Conservation (phyloP, 37 sponge, comb jelly and placozoan species). For the Crambe crambe region DNA sequence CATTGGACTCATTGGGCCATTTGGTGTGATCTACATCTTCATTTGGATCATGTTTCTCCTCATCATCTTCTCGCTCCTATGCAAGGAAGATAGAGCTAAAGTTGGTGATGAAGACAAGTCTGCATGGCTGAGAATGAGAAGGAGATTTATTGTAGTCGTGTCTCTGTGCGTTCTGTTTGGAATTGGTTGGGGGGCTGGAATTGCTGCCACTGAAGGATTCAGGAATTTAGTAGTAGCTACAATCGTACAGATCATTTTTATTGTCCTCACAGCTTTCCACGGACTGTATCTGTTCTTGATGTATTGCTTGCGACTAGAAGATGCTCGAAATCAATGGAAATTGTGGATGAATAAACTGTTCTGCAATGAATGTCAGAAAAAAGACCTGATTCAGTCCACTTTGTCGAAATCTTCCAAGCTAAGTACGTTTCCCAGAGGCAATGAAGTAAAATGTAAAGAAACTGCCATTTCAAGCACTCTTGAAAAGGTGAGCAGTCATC, state of each 20-base stretch:
- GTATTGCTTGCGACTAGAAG: conserved; percentile 27
- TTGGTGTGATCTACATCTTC: not conserved
- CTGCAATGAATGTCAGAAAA: too few species aligned
- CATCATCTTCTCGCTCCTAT: not conserved
- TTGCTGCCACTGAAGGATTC: conserved; percentile 3
- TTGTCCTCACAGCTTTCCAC: conserved; percentile 24
- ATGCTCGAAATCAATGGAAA: conserved; percentile 31
- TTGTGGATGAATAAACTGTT: not conserved
- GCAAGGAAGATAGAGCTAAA: not conserved
- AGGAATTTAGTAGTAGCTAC: not conserved
- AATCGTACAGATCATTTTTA: conserved; percentile 22
- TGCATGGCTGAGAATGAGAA: not conserved
- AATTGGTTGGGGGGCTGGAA: conserved; percentile 13
- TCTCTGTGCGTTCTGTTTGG: conserved; percentile 14
- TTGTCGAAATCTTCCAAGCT: too few species aligned
- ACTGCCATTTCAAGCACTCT: too few species aligned
- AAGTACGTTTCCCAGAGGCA: too few species aligned
- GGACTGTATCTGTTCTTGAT: conserved; percentile 41
- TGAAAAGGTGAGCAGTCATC: too few species aligned
- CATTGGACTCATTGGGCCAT: not conserved
- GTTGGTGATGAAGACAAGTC: not conserved
- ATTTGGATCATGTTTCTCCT: conserved; percentile 4
- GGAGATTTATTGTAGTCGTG: not conserved
- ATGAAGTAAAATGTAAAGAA: too few species aligned
- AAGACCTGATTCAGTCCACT: too few species aligned